These are phyloP conservation scores for Hylaeus anthracinus DNA, from an alignment of 1,140 invertebrate genomes.

Conservation along the genomic window DNA sequence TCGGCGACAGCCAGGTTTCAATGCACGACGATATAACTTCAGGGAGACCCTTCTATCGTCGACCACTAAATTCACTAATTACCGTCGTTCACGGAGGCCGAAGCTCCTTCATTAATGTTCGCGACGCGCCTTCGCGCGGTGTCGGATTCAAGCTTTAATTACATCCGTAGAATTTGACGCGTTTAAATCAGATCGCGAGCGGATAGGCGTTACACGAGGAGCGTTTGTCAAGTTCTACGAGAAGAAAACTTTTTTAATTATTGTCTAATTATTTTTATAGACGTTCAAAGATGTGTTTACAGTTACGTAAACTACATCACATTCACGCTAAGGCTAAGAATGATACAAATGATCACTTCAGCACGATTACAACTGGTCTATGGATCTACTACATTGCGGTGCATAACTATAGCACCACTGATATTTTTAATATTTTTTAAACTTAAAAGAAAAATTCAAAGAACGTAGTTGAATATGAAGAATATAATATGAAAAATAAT, in stretches of 20 bases:
- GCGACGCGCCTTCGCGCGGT: constrained; percentile 33
- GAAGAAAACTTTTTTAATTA: constrained; percentile 41
- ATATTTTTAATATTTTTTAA: too few relatives aligned
- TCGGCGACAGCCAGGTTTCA: neutral
- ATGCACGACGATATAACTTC: constrained; percentile 13
- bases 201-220: constrained; percentile 7
- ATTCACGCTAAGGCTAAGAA: too few relatives aligned
- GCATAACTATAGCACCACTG: too few relatives aligned
- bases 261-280: neutral
- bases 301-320: too few relatives aligned
- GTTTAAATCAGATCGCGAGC: constrained; percentile 64
- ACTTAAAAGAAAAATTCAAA: too few relatives aligned
- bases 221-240: constrained; percentile 18
- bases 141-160: constrained; percentile 66
- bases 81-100: constrained; percentile 26
- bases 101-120: constrained; percentile 34
- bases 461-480: too few relatives aligned
- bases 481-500: too few relatives aligned
- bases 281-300: too few relatives aligned
- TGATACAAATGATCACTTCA: too few relatives aligned
- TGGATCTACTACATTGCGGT: too few relatives aligned
- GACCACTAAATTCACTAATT: constrained; percentile 51
- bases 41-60: neutral
- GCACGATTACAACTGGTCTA: too few relatives aligned
- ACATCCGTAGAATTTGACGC: constrained; percentile 63